Base-by-base conservation (phyloP, 2,888 invertebrate species). In the Ernsta delagoae region DNA sequence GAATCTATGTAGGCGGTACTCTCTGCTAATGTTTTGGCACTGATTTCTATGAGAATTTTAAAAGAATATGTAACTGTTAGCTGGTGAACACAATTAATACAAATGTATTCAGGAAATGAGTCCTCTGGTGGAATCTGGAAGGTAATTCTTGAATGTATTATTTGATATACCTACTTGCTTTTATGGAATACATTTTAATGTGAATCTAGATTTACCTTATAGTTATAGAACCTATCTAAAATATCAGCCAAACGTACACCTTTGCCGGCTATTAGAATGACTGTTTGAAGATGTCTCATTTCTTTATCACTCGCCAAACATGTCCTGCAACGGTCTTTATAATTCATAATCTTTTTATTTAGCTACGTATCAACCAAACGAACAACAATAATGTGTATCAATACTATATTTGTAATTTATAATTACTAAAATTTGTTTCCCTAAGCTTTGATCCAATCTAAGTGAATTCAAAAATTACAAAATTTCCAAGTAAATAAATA, bases 1-100 rank as follows among this genome's bases (percentile, higher is more conserved):
- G 79, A 79, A 36, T 85, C 83, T 8, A 78, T 65, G 65, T 77
- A 76, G 45, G 77, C 76, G 8, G 75, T 64, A 66, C 73, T 81
- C 61, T 86, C 84, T 39, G 79, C 72, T 62, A 92, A 76, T 7
- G 83, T 87, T 76, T 82, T 87, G 24, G 83, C 76, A 76, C 83
- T 90, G n/a, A 83, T 77, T 71, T 92, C 88, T 74, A 93, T 87
- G 3, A 93, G 84, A 1, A 82, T 75, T 83, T 93, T 93, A 75
- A 93, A 94, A 3, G 93, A 91, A 77, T 92, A 89, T 34, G 92
- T 92, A 43, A 92, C 81, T 24, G 89, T 92, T 6, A 94, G 83
- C 50, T 93, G 92, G 71, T 90, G 88, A 39, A 90, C 87, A 76
- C 93, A 94, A 72, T 83, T 87, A 61, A 91, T 88, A 73, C 94